A percentile compares a stretch with the other conserved stretches of the same genome.
phyloP scores from a whole-genome alignment of 1,140 invertebrate genomes.

The Tetramorium alpestre region DNA sequence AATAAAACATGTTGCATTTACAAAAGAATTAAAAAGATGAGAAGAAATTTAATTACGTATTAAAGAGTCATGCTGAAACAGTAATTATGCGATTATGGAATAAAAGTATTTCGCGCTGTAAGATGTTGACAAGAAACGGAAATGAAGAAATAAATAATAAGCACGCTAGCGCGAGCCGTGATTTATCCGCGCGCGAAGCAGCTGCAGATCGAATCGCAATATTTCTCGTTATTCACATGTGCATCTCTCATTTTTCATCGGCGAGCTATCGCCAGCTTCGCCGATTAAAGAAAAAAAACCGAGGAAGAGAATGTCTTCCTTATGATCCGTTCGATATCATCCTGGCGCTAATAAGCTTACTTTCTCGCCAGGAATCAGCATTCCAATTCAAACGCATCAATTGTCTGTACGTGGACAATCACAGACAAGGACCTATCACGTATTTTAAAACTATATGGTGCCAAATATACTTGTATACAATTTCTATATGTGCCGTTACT shows the following conservation, averaged over 20 bases:
- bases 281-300: constrained; percentile 17
- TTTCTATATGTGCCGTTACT: not conserved
- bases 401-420: not conserved
- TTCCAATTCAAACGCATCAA: constrained; percentile 36
- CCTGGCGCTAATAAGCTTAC: not conserved
- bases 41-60: not conserved
- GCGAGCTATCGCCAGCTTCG: not conserved
- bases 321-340: constrained; percentile 40
- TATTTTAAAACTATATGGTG: constrained; percentile 3
- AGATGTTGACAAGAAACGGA: constrained; percentile 33
- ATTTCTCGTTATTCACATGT: constrained; percentile 42
- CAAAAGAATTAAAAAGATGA: not conserved
- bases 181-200: constrained; percentile 37
- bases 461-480: not conserved
- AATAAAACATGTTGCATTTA: not conserved
- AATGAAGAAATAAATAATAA: constrained; percentile 60
- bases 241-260: constrained; percentile 34
- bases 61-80: not conserved
- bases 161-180: not conserved
- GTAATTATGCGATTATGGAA: constrained; percentile 12
- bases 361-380: constrained; percentile 3
- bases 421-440: not conserved
- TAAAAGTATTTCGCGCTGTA: constrained; percentile 10
- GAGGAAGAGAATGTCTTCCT: constrained; percentile 47
- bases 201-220: constrained; percentile 30